phyloP scores from a whole-genome alignment of 2,113 vertebrate genomes.

The Ochotona curzoniae region DNA sequence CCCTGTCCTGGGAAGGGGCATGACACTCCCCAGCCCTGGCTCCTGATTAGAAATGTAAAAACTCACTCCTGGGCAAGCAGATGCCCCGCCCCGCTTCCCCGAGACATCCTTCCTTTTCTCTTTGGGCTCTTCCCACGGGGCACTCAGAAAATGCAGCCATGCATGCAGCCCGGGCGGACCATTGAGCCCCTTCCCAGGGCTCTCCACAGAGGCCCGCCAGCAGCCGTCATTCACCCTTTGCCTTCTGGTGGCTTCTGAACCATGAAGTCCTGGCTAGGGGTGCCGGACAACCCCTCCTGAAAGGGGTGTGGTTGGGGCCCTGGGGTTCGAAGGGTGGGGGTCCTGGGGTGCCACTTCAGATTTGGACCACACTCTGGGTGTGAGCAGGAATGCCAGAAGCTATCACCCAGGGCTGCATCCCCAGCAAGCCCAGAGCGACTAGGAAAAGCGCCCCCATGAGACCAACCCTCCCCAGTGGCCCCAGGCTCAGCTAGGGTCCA shows the following conservation, averaged over 20 bases:
- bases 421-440: no score
- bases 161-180: neutral
- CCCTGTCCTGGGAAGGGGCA: neutral
- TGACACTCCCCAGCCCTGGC: neutral
- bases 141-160: constrained; percentile 59
- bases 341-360: no score
- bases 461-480: neutral
- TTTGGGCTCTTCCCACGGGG: neutral
- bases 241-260: constrained; percentile 40
- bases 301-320: neutral
- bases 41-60: neutral
- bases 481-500: neutral
- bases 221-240: neutral
- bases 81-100: neutral
- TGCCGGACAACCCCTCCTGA: neutral
- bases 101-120: constrained; percentile 22
- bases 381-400: no score
- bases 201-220: neutral
- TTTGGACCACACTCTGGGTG: no score
- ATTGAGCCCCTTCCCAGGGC: constrained; percentile 1
- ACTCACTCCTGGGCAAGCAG: neutral
- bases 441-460: no score
- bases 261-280: neutral
- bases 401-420: no score
- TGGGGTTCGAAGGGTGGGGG: neutral